These are phyloP conservation scores for Gadus macrocephalus DNA, from an alignment of 2,113 vertebrate genomes.

Conservation along the genomic window DNA sequence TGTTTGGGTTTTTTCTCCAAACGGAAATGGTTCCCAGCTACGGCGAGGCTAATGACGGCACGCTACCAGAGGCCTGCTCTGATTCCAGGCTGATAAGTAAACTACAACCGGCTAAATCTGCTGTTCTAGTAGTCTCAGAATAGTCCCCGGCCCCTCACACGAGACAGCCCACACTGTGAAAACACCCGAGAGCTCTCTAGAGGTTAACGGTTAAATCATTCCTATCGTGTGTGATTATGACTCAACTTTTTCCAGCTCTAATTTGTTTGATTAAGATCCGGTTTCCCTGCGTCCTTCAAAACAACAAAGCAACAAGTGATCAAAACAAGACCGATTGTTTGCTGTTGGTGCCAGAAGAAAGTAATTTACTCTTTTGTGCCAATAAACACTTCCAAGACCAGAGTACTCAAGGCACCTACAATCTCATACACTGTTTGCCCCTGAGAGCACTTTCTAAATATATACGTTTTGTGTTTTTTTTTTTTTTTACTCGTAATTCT, in stretches of 20 bases:
- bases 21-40: conserved; percentile 34
- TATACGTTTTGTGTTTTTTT: neutral
- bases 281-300: neutral
- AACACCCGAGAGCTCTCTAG: conserved; percentile 1
- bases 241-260: conserved; percentile 5
- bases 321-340: conserved; percentile 20
- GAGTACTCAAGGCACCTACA: conserved; percentile 8
- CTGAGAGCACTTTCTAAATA: conserved; percentile 31
- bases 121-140: conserved; percentile 21
- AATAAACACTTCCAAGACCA: conserved; percentile 10
- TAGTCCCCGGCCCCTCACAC: neutral
- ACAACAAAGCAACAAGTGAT: conserved; percentile 8
- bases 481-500: conserved; percentile 54
- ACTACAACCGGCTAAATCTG: conserved; percentile 15
- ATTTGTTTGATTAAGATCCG: neutral
- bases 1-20: conserved; percentile 37
- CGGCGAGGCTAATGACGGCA: conserved; percentile 28
- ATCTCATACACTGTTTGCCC: conserved; percentile 11
- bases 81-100: conserved; percentile 21
- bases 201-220: conserved; percentile 14
- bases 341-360: conserved; percentile 5
- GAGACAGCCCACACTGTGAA: conserved; percentile 11
- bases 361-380: conserved; percentile 8
- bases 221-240: conserved; percentile 23
- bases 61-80: conserved; percentile 17